Percentiles rank a stretch among this genome's conserved stretches.
Evolutionary conservation across 1,140 invertebrate species (phyloP).

Genomic region (Penaeus vannamei): DNA sequence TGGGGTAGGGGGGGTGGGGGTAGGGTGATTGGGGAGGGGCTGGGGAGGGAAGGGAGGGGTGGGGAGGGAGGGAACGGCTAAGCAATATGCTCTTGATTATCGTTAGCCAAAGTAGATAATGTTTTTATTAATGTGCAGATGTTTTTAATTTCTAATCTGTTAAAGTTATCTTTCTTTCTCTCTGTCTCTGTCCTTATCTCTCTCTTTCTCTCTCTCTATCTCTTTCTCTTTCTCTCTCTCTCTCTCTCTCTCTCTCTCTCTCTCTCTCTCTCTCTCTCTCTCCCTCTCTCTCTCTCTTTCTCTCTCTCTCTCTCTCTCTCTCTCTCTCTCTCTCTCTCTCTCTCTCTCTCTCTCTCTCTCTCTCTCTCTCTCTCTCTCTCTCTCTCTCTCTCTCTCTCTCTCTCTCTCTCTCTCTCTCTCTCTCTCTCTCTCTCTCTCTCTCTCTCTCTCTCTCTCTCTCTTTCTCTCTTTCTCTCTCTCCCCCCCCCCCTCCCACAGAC

Average conservation of each 20-base stretch:
- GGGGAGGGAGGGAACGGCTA: neutral
- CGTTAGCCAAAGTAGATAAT: too few species aligned
- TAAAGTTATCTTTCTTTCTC: neutral
- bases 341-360: neutral
- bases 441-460: neutral
- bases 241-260: neutral
- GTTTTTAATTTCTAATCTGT: too few species aligned
- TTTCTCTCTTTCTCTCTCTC: slow-evolving; percentile 18
- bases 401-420: neutral
- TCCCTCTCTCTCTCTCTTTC: neutral
- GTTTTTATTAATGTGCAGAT: too few species aligned
- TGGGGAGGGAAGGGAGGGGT: neutral
- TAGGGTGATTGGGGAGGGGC: too few species aligned
- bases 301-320: neutral
- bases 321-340: neutral
- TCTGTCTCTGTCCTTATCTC: neutral
- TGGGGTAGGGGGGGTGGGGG: neutral
- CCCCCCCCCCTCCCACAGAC: neutral
- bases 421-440: neutral
- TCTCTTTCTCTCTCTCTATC: neutral
- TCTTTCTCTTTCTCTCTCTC: neutral
- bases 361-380: neutral
- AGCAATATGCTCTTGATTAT: neutral
- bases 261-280: neutral
- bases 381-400: neutral